These are phyloP conservation scores for Oikopleura vanhoeffeni DNA, from an alignment of 23 tunicate species.

Conservation along the genomic window DNA sequence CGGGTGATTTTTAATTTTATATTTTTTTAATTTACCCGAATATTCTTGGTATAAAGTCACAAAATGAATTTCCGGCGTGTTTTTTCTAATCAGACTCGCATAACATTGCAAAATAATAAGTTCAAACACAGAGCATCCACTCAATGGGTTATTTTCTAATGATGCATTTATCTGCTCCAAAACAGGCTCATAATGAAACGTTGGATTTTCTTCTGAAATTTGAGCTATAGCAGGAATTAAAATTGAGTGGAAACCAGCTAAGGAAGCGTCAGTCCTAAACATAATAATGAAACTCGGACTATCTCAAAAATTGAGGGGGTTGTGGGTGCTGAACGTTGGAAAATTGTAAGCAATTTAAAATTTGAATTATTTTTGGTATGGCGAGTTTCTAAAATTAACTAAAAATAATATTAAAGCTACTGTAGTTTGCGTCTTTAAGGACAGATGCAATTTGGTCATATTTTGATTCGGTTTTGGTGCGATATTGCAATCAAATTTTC, in stretches of 20 bases:
- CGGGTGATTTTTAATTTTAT: too few relatives aligned
- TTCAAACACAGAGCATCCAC: constrained; percentile 7
- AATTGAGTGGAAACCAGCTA: background rate
- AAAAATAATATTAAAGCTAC: too few relatives aligned
- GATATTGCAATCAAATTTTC: too few relatives aligned
- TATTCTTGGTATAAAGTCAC: background rate
- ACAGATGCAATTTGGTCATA: too few relatives aligned
- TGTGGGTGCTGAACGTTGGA: too few relatives aligned
- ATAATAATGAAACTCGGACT: too few relatives aligned
- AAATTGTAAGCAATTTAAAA: too few relatives aligned
- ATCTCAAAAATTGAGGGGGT: too few relatives aligned
- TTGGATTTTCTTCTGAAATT: background rate
- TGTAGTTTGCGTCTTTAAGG: too few relatives aligned
- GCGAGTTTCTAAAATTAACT: too few relatives aligned
- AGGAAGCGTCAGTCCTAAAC: background rate
- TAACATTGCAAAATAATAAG: background rate
- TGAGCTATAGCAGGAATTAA: constrained; percentile 1
- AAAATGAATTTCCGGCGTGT: background rate
- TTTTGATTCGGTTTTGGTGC: too few relatives aligned
- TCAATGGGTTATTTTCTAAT: background rate
- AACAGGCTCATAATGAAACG: background rate
- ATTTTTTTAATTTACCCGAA: background rate
- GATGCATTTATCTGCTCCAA: background rate
- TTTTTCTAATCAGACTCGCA: background rate
- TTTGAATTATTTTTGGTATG: too few relatives aligned